Evolutionary conservation across 2,797 vertebrate genomes (phyloP).

Genomic region (Sebastes miniatus): DNA sequence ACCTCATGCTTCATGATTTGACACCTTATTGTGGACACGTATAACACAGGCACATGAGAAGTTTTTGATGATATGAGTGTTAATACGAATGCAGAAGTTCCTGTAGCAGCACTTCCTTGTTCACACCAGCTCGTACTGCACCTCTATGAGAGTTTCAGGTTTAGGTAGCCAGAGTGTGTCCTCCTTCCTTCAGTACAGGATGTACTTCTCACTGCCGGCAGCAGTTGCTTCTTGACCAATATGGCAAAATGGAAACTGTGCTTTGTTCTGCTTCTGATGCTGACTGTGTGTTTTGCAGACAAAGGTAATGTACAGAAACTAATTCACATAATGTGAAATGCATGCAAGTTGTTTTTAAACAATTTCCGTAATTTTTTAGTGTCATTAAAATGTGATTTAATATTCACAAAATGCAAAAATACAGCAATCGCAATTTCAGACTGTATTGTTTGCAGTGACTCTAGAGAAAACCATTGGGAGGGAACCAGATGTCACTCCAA

Average conservation of each 20-base stretch:
- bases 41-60: too few species aligned
- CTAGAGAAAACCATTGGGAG: not conserved
- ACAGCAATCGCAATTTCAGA: not conserved
- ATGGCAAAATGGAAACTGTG: not conserved
- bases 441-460: constrained; percentile 7
- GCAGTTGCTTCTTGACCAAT: too few species aligned
- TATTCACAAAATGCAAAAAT: not conserved
- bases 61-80: not conserved
- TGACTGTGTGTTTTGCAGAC: accelerated
- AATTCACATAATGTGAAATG: not conserved
- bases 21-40: too few species aligned
- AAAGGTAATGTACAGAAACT: not conserved
- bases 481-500: not conserved
- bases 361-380: too few species aligned
- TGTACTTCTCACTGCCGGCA: accelerated
- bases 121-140: too few species aligned
- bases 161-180: not conserved
- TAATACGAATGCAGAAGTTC: not conserved
- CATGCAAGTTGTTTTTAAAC: not conserved
- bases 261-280: constrained; percentile 1
- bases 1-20: not conserved
- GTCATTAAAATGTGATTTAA: too few species aligned
- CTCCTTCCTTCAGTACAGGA: not conserved
- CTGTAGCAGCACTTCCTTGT: not conserved
- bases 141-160: not conserved